A percentile compares a stretch with the other conserved stretches of the same genome.
phyloP scores from a whole-genome alignment of 2,797 vertebrate genomes.

The Oceanodroma leucorhoa region DNA sequence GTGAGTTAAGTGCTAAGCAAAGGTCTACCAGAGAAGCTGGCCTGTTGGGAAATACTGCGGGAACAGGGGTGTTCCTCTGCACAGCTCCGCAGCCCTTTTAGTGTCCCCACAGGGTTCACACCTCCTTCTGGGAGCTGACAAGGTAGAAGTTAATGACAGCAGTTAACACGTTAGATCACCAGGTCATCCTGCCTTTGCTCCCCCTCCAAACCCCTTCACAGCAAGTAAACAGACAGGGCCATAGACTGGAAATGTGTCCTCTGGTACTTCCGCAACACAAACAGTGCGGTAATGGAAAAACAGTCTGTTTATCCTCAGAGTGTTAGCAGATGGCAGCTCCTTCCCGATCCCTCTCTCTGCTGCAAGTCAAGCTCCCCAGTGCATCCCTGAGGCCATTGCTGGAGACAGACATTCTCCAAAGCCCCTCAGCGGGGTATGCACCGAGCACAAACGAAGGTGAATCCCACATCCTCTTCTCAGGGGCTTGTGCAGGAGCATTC shows the following conservation, averaged over 20 bases:
- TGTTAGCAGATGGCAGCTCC: slow-evolving; percentile 42
- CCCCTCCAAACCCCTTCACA: not conserved
- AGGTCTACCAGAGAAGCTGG: not conserved
- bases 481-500: not conserved
- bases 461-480: accelerated
- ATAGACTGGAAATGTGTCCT: slow-evolving; percentile 29
- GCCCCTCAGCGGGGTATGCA: accelerated
- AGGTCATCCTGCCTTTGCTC: slow-evolving; percentile 14
- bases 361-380: not conserved
- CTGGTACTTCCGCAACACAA: slow-evolving; percentile 36
- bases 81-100: not conserved
- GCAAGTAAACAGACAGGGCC: slow-evolving; percentile 25
- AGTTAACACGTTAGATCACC: not conserved
- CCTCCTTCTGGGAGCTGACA: not conserved
- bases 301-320: slow-evolving; percentile 48
- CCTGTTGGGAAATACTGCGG: not conserved
- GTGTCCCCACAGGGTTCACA: not conserved
- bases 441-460: accelerated
- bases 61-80: not conserved
- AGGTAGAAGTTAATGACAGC: slow-evolving; percentile 16
- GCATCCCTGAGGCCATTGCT: not conserved
- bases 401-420: not conserved
- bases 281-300: slow-evolving; percentile 50
- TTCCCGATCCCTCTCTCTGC: not conserved
- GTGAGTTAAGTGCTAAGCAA: not conserved